These are phyloP conservation scores for Heliconius cydno DNA, from an alignment of 2,888 invertebrate species.

Conservation along the genomic window DNA sequence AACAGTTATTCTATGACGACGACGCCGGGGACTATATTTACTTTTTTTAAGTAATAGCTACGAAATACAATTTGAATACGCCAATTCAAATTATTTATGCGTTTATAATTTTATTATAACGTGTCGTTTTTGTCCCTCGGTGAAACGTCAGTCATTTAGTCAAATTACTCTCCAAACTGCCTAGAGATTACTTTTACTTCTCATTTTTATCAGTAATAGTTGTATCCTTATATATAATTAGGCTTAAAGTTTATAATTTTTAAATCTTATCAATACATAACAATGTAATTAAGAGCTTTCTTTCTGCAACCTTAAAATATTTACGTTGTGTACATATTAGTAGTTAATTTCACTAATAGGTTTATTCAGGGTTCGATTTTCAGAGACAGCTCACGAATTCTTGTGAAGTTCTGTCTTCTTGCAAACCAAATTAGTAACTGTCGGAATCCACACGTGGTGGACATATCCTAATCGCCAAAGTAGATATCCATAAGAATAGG, in stretches of 20 bases:
- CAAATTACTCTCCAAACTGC: conserved; percentile 74
- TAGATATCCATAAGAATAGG: conserved; percentile 47
- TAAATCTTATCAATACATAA: conserved; percentile 41
- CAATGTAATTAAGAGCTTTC: conserved; percentile 38
- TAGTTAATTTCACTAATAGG: conserved; percentile 63
- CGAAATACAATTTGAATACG: not conserved
- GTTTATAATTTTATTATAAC: not conserved
- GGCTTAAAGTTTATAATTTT: conserved; percentile 48
- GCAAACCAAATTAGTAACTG: conserved; percentile 50
- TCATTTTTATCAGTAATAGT: conserved; percentile 52
- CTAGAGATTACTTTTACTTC: conserved; percentile 58
- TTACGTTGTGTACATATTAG: conserved; percentile 78
- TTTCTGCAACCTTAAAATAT: conserved; percentile 50
- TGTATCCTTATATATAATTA: conserved; percentile 48
- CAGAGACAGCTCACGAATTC: conserved; percentile 34
- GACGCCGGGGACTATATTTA: conserved; percentile 48
- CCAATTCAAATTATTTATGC: conserved; percentile 2
- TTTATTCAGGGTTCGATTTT: conserved; percentile 46
- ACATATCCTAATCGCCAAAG: conserved; percentile 51
- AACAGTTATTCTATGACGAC: conserved; percentile 22
- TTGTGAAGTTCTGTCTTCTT: conserved; percentile 38
- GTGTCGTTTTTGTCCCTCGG: conserved; percentile 31
- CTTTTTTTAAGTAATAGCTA: conserved; percentile 16
- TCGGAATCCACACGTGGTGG: conserved; percentile 47
- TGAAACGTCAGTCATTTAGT: conserved; percentile 67